phyloP scores from a whole-genome alignment of 2,797 vertebrate species.

The Fratercula arctica region DNA sequence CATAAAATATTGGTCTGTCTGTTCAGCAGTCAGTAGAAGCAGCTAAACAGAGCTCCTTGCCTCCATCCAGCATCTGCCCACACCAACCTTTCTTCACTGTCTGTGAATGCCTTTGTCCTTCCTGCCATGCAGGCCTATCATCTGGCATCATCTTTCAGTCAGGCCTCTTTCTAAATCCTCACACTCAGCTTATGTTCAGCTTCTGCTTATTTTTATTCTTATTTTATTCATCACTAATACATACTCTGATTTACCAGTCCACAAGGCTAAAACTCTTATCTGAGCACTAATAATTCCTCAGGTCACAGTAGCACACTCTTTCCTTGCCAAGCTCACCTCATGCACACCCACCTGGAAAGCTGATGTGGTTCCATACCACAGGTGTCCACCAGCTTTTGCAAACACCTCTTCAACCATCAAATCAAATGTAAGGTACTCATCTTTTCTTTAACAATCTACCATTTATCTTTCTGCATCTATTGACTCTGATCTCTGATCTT shows the following conservation, averaged over 20 bases:
- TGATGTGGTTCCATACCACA: neutral
- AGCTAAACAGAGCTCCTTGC: neutral
- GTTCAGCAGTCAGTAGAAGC: neutral
- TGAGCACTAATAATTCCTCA: neutral
- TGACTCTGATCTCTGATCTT: neutral
- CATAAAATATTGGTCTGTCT: neutral
- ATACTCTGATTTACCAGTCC: neutral
- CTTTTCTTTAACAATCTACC: neutral
- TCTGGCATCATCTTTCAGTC: neutral
- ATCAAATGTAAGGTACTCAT: neutral
- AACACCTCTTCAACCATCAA: neutral
- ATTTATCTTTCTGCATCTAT: neutral
- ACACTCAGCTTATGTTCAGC: neutral
- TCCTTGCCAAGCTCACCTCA: neutral
- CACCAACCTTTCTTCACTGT: neutral
- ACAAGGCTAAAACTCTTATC: neutral
- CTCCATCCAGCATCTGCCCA: neutral
- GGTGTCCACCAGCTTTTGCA: neutral
- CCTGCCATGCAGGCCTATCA: neutral
- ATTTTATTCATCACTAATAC: neutral
- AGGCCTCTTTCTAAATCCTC: neutral
- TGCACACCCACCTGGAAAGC: neutral
- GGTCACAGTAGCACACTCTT: neutral
- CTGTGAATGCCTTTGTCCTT: neutral
- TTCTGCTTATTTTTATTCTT: neutral